phyloP scores from a whole-genome alignment of 2,113 vertebrate genomes.

The Polypterus senegalus region DNA sequence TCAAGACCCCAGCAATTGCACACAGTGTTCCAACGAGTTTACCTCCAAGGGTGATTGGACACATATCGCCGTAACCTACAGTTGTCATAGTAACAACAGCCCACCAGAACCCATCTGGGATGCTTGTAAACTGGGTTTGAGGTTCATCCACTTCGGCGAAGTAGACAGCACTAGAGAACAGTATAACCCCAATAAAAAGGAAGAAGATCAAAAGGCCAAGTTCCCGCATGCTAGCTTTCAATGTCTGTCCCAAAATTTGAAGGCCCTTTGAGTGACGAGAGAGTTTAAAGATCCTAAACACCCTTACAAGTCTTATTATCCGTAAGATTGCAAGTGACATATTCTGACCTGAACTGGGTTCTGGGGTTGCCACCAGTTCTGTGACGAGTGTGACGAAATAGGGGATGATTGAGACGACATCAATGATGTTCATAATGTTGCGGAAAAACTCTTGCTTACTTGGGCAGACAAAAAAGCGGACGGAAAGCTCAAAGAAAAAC shows the following conservation, averaged over 20 bases:
- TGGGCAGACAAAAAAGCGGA: conserved; percentile 79
- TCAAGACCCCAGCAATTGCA: conserved; percentile 88
- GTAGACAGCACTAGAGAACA: conserved; percentile 93
- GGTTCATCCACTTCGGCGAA: conserved; percentile 91
- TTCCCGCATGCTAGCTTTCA: conserved; percentile 83
- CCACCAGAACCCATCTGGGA: conserved; percentile 97
- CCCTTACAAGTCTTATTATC: conserved; percentile 86
- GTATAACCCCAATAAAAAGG: conserved; percentile 92
- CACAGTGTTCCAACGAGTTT: conserved; percentile 91
- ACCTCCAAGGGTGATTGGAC: conserved; percentile 74
- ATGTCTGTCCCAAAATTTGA: conserved; percentile 79
- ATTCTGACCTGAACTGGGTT: conserved; percentile 72
- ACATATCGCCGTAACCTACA: conserved; percentile 95
- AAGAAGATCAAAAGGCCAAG: conserved; percentile 89
- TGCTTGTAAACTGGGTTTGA: conserved; percentile 86
- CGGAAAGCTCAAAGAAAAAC: conserved; percentile 82
- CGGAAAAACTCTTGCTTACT: conserved; percentile 85
- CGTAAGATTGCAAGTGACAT: conserved; percentile 90
- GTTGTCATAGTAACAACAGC: conserved; percentile 97
- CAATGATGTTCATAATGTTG: conserved; percentile 94
- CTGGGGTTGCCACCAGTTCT: conserved; percentile 62
- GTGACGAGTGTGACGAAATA: conserved; percentile 87
- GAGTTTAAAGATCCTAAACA: conserved; percentile 92
- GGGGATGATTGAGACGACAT: conserved; percentile 87
- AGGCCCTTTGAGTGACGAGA: conserved; percentile 85